Base-by-base conservation (phyloP, 2,888 invertebrate species). In the Hirtodrosophila alboralis region DNA sequence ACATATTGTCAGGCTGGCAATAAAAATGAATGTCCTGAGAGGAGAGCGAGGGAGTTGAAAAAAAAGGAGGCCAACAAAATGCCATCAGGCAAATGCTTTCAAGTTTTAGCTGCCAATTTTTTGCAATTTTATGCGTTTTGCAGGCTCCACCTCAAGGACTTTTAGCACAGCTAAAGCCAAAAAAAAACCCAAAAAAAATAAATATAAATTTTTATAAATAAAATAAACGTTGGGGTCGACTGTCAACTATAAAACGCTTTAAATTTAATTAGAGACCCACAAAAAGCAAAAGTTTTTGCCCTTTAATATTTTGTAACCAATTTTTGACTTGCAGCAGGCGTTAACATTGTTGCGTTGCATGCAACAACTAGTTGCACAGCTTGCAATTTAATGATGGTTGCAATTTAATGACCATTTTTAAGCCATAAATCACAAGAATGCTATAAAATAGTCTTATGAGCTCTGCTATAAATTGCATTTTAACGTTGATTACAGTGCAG, bases 311-410 rank as follows among this genome's bases (percentile, higher is more conserved):
- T 18, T 18, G 18, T 18, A 18, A 18, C 18, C 41, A 57, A 49
- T 57, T 65, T 61, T 36, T 43, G 23, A 33, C 13, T 13, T 10
- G 30, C n/a, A 31, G 27, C 18, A 12, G 34, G 27, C 18, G 18
- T 31, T 13, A 43, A 68, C 81, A 68, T 53, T 69, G 61, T 71
- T 61, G 73, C 23, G 67, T 28, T 51, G 61, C 64, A 71, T 61
- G 85, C 78, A 84, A 83, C 78, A 84, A 79, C 78, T 63, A 61
- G 78, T 79, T 77, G 78, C 83, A 58, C 41, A 71, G 41, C 65
- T 56, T 64, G 71, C 66, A 45, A 21, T 41, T 69, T 69, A 66
- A 72, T 60, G 37, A 43, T 5, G 16, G 36, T 37, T 26, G 34
- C 52, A 45, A 10, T 54, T 65, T 71, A 68, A 79, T 60, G 53